These are phyloP conservation scores for Drosophila sp. DNA, from an alignment of 1,140 invertebrate species.

Conservation along the genomic window DNA sequence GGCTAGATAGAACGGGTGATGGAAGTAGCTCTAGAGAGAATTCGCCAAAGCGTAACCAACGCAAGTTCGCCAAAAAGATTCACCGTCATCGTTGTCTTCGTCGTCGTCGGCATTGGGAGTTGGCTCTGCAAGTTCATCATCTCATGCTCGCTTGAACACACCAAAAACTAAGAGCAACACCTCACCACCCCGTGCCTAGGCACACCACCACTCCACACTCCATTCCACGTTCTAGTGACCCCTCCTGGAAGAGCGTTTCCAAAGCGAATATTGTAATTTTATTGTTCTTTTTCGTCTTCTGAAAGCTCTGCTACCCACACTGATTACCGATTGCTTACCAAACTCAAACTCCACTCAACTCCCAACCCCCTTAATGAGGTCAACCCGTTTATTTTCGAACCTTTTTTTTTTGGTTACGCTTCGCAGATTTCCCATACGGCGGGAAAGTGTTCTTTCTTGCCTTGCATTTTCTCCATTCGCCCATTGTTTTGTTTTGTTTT, in stretches of 20 bases:
- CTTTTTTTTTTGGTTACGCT: slow-evolving; percentile 59
- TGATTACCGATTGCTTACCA: slow-evolving; percentile 46
- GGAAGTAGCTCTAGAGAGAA: slow-evolving; percentile 38
- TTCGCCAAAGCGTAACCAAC: slow-evolving; percentile 69
- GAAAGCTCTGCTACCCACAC: slow-evolving; percentile 44
- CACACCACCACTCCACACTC: neutral
- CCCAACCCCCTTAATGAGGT: slow-evolving; percentile 61
- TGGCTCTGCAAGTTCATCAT: slow-evolving; percentile 72
- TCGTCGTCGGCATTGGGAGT: slow-evolving; percentile 21
- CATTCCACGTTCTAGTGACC: slow-evolving; percentile 8
- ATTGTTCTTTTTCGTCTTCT: slow-evolving; percentile 61
- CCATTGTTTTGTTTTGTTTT: slow-evolving; percentile 33
- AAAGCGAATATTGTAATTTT: slow-evolving; percentile 78
- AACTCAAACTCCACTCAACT: neutral
- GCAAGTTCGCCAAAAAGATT: slow-evolving; percentile 51
- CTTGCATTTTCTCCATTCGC: slow-evolving; percentile 17
- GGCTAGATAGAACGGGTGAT: neutral
- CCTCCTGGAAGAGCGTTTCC: slow-evolving; percentile 41
- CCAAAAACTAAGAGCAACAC: neutral
- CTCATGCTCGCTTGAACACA: slow-evolving; percentile 69
- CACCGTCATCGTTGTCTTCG: slow-evolving; percentile 46
- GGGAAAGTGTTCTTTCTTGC: slow-evolving; percentile 66
- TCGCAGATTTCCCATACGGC: slow-evolving; percentile 49
- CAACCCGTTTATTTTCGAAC: slow-evolving; percentile 54
- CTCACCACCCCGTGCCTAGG: neutral